phyloP scores from a whole-genome alignment of 2,113 vertebrate species.

The Nibea albiflora region DNA sequence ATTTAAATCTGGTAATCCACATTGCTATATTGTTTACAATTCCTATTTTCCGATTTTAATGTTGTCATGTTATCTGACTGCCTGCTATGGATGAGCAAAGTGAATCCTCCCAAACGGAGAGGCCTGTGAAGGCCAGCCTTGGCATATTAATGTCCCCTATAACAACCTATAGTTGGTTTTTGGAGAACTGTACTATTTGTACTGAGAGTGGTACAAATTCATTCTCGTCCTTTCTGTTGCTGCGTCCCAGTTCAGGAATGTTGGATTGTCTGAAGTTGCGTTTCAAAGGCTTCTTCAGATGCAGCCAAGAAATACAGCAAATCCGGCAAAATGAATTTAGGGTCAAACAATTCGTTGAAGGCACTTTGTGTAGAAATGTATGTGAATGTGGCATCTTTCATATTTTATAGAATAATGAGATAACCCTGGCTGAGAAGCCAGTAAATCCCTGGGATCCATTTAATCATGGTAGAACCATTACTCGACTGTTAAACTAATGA shows the following conservation, averaged over 20 bases:
- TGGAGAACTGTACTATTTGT: not conserved
- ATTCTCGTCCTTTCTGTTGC: constrained; percentile 21
- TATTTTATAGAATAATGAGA: not conserved
- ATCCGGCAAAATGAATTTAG: not conserved
- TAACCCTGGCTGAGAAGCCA: too few species aligned
- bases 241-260: constrained; percentile 7
- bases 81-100: not conserved
- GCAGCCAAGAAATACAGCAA: constrained; percentile 12
- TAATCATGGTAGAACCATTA: too few species aligned
- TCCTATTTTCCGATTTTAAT: not conserved
- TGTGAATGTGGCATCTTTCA: not conserved
- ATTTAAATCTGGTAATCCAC: constrained; percentile 8
- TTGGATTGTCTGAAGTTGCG: constrained; percentile 25
- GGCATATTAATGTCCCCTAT: not conserved
- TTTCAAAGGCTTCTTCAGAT: constrained; percentile 23
- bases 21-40: constrained; percentile 21
- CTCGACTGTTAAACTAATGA: too few species aligned
- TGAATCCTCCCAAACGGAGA: not conserved
- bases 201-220: not conserved
- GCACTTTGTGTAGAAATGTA: not conserved
- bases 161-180: not conserved
- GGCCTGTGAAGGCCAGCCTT: not conserved
- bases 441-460: not conserved
- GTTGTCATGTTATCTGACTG: not conserved
- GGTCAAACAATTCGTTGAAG: not conserved